These are phyloP conservation scores for Tachina grossa DNA, from an alignment of 2,888 invertebrate species.

Conservation along the genomic window DNA sequence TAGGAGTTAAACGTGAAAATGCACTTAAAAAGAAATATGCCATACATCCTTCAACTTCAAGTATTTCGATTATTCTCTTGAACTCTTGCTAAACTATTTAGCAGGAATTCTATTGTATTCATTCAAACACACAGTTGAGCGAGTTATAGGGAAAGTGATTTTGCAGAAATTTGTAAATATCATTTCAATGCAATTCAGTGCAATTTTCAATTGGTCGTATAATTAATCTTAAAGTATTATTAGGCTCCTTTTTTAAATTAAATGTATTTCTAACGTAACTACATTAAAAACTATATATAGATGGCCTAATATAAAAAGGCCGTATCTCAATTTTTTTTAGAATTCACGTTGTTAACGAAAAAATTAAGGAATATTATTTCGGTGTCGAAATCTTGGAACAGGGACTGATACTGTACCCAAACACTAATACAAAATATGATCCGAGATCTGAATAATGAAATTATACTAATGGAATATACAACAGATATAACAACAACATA, in stretches of 20 bases:
- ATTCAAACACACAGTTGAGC: not conserved
- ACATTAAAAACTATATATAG: no score
- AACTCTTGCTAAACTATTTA: not conserved
- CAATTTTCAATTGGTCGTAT: not conserved
- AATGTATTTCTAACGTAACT: no score
- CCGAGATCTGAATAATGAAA: no score
- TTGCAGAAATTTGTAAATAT: not conserved
- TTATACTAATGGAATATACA: no score
- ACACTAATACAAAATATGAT: no score
- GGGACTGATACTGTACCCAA: no score
- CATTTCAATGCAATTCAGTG: not conserved
- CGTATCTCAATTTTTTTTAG: no score
- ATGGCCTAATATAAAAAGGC: no score
- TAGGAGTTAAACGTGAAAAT: not conserved
- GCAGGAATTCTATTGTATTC: slow-evolving; percentile 3
- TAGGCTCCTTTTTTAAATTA: not conserved
- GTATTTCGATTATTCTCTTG: slow-evolving; percentile 39
- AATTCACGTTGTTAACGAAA: no score
- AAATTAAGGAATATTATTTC: no score
- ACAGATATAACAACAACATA: no score
- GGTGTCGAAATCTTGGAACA: no score
- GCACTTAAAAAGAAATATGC: slow-evolving; percentile 20
- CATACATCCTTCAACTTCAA: slow-evolving; percentile 61
- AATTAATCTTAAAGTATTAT: not conserved
- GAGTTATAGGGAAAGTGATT: not conserved